Conservation (phyloP, 2,888 invertebrate species). For the Cheilosia urbana region DNA sequence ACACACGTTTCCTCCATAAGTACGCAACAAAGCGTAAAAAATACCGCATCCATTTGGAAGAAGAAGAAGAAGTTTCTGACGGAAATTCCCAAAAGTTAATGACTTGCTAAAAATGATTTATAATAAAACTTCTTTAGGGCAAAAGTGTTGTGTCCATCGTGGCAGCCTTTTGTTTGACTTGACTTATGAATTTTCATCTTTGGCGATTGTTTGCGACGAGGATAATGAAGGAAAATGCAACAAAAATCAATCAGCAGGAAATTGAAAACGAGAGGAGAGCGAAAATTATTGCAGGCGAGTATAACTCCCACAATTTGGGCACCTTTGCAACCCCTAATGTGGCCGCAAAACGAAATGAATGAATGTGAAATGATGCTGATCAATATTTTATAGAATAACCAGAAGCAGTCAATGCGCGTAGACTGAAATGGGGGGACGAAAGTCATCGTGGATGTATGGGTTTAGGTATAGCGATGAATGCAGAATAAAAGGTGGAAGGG, state of each 20-base stretch:
- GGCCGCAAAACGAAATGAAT: background rate
- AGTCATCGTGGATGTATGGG: background rate
- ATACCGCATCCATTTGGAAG: constrained; percentile 25
- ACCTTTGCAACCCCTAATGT: background rate
- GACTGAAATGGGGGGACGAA: background rate
- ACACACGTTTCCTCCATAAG: background rate
- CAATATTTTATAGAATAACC: constrained; percentile 45
- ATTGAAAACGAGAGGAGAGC: constrained; percentile 31
- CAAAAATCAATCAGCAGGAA: constrained; percentile 58
- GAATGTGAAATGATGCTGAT: constrained; percentile 22
- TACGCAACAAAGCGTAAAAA: constrained; percentile 49
- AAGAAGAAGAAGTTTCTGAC: constrained; percentile 5
- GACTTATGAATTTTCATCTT: constrained; percentile 43
- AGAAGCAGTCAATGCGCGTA: background rate
- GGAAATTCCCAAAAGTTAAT: constrained; percentile 44
- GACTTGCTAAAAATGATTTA: constrained; percentile 53
- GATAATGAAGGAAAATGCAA: background rate
- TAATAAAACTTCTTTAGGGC: constrained; percentile 9
- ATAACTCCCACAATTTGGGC: constrained; percentile 7
- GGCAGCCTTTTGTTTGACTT: constrained; percentile 43
- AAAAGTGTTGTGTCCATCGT: constrained; percentile 7
- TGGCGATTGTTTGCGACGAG: background rate
- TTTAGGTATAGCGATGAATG: background rate
- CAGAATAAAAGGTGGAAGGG: background rate
- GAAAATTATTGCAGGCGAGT: background rate